Conservation (phyloP, 2,113 vertebrate species). For the Loxodonta africana region DNA sequence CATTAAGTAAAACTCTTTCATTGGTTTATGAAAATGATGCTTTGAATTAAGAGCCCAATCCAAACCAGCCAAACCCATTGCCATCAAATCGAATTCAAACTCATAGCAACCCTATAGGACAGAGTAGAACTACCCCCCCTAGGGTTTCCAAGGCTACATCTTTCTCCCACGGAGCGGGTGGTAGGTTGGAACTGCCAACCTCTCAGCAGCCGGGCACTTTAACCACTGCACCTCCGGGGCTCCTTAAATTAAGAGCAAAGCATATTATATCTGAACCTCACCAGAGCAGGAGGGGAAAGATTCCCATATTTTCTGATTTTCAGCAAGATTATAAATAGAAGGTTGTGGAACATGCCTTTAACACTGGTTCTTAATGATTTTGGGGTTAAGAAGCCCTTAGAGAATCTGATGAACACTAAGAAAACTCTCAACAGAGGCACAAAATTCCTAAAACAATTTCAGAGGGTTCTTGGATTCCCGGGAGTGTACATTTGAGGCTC, state of each 20-base stretch:
- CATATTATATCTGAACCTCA: not conserved
- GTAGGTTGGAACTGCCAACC: not conserved
- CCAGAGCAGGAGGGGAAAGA: not conserved
- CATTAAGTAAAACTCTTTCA: not conserved
- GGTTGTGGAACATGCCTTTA: not conserved
- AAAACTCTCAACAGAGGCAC: not conserved
- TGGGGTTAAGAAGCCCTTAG: not conserved
- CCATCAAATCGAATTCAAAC: not conserved
- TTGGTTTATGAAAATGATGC: not conserved
- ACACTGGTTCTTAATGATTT: not conserved
- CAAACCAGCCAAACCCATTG: not conserved
- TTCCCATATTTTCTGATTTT: not conserved
- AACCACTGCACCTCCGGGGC: not conserved
- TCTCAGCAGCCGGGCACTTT: not conserved
- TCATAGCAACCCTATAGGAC: not conserved
- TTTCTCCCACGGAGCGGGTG: not conserved
- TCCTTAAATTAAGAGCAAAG: not conserved
- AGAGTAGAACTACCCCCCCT: not conserved
- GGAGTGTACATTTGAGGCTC: rapidly evolving
- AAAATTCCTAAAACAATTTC: not conserved
- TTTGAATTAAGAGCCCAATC: not conserved
- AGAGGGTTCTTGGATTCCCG: not conserved
- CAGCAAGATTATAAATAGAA: not conserved
- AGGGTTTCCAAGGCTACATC: not conserved
- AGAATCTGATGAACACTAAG: not conserved